Evolutionary conservation across 2,113 vertebrate species (phyloP).

Genomic region (Tenrec ecaudatus): DNA sequence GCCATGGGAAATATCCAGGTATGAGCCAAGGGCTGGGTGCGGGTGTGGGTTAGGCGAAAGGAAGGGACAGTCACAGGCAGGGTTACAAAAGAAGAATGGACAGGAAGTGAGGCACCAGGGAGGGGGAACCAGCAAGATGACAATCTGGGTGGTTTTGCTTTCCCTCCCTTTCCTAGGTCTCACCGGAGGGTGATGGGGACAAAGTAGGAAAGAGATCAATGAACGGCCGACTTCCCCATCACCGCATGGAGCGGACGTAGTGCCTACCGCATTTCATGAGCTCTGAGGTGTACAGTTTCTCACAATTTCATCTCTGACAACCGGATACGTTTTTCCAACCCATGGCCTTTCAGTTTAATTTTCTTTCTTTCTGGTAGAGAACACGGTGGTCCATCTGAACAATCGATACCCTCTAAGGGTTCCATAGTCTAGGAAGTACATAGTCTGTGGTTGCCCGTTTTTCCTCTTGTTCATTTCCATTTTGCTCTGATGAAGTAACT

Average conservation of each 20-base stretch:
- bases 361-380: not conserved
- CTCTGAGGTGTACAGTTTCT: not conserved
- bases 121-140: conserved; percentile 31
- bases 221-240: not conserved
- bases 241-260: not conserved
- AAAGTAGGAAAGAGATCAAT: not conserved
- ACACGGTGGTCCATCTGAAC: not conserved
- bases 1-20: conserved; percentile 47
- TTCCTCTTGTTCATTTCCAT: not conserved
- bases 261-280: accelerated
- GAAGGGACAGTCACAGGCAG: not conserved
- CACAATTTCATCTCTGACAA: not conserved
- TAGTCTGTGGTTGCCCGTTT: not conserved
- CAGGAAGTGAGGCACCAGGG: conserved; percentile 59
- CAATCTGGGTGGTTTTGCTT: not conserved
- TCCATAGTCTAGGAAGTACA: not conserved
- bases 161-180: not conserved
- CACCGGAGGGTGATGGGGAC: not conserved
- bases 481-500: not conserved
- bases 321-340: not conserved
- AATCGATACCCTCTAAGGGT: not conserved
- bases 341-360: not conserved
- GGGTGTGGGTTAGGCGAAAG: conserved; percentile 28
- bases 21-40: not conserved
- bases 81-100: not conserved